phyloP scores from a whole-genome alignment of 2,113 vertebrate genomes.

The Sylvilagus bachmani region DNA sequence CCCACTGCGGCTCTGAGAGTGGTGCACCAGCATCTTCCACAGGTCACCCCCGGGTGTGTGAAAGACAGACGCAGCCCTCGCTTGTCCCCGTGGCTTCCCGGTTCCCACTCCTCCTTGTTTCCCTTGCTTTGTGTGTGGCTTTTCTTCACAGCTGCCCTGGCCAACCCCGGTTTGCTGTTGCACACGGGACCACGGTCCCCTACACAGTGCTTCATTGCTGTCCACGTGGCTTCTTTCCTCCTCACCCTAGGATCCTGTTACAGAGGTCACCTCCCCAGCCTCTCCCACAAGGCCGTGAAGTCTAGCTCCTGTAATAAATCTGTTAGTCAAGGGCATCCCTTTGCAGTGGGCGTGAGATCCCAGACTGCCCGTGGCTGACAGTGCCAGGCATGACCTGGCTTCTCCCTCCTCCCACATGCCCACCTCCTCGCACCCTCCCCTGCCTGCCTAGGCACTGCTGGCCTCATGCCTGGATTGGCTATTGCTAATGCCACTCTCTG shows the following conservation, averaged over 20 bases:
- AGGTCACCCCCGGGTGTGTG: neutral
- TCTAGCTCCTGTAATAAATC: neutral
- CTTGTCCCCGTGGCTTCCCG: neutral
- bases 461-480: neutral
- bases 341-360: neutral
- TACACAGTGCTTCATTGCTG: neutral
- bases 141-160: neutral
- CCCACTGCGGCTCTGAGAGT: neutral
- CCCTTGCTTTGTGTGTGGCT: neutral
- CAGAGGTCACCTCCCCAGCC: neutral
- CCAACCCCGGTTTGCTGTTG: neutral
- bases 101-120: neutral
- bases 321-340: neutral
- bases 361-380: neutral
- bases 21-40: neutral
- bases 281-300: neutral
- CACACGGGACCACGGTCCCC: neutral
- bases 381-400: neutral
- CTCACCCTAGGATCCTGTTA: neutral
- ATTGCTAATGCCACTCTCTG: neutral
- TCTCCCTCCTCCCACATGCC: neutral
- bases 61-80: neutral
- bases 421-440: accelerated
- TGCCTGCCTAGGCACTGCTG: neutral
- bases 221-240: neutral